Base-by-base conservation (phyloP, 2,888 invertebrate species). In the Tetragonula carbonaria region DNA sequence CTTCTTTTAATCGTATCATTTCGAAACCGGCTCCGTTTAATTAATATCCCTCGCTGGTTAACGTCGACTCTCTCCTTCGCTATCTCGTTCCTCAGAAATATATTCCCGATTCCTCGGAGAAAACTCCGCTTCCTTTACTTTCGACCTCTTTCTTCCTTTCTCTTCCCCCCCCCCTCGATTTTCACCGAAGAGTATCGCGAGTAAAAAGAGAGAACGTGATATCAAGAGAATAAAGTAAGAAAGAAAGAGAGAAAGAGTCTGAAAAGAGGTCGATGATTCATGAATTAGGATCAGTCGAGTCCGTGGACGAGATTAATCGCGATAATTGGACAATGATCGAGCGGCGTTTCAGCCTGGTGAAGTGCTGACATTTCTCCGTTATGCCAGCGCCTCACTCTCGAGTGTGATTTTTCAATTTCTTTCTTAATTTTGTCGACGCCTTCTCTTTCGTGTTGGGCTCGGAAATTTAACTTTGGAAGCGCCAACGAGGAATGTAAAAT, bases 281-380 rank as follows among this genome's bases (percentile, higher is more conserved):
- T 71, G 65, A 78, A 78, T 78, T 71, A 53, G 53, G 77, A 78
- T 71, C 71, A 78, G 63, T 71, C 77, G 77, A 53, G 45, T 18
- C 65, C 13, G 71, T 51, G 55, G 45, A 0, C 53, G 51, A 53
- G 65, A 65, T 78, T 65, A 45, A 57, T 72, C 78, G 71, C 78
- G 45, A 51, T 78, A 71, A 72, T 45, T 55, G 63, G 63, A 51
- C 70, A 33, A 63, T 38, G 70, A 71, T 70, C 53, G 77, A 38
- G 18, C 45, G 18, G 63, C 38, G 53, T 71, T 71, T 77, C 51
- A 63, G 70, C 71, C n/a, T 13, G 14, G 14, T 18, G 63, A 63
- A 63, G n/a, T 45, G 45, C 16, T 2, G 23, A 50, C 51, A 21
- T n/a, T 67, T 50, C 66, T 73, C 73, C 53, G 8, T 53, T 18